These are phyloP conservation scores for Vanessa cardui DNA, from an alignment of 2,888 invertebrate genomes.

Conservation along the genomic window DNA sequence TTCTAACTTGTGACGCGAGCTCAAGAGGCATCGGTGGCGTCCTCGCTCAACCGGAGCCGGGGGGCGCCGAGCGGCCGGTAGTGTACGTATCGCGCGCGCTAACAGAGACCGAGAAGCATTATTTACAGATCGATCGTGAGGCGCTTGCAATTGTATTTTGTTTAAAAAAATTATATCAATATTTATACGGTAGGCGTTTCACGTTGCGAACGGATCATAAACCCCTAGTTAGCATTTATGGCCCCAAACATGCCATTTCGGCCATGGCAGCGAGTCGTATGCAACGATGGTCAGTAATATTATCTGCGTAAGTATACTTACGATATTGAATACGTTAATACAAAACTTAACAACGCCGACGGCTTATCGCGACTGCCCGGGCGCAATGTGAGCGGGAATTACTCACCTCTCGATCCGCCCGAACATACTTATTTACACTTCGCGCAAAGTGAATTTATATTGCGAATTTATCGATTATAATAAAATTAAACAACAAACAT, in stretches of 20 bases:
- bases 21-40: slow-evolving; percentile 39
- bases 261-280: slow-evolving; percentile 3
- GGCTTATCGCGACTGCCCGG: slow-evolving; percentile 2
- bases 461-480: slow-evolving; percentile 21
- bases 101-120: slow-evolving; percentile 3
- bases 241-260: slow-evolving; percentile 2
- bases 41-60: slow-evolving; percentile 15
- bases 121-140: slow-evolving; percentile 3
- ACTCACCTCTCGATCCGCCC: slow-evolving; percentile 3
- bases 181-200: slow-evolving; percentile 2
- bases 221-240: slow-evolving; percentile 3
- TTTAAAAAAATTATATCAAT: slow-evolving; percentile 1
- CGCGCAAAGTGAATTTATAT: slow-evolving; percentile 16
- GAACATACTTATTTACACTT: slow-evolving; percentile 14
- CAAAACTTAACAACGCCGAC: slow-evolving; percentile 2
- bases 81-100: slow-evolving; percentile 2
- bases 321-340: slow-evolving; percentile 1
- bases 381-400: slow-evolving; percentile 1
- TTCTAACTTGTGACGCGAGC: slow-evolving; percentile 32
- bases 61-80: too few species aligned
- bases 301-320: slow-evolving; percentile 1
- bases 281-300: slow-evolving; percentile 2
- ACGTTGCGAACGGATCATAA: slow-evolving; percentile 3
- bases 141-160: slow-evolving; percentile 2
- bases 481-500: slow-evolving; percentile 21